Percentiles rank a stretch among this genome's conserved stretches.
phyloP scores from a whole-genome alignment of 2,888 invertebrate genomes.

The Melanophora roralis region DNA sequence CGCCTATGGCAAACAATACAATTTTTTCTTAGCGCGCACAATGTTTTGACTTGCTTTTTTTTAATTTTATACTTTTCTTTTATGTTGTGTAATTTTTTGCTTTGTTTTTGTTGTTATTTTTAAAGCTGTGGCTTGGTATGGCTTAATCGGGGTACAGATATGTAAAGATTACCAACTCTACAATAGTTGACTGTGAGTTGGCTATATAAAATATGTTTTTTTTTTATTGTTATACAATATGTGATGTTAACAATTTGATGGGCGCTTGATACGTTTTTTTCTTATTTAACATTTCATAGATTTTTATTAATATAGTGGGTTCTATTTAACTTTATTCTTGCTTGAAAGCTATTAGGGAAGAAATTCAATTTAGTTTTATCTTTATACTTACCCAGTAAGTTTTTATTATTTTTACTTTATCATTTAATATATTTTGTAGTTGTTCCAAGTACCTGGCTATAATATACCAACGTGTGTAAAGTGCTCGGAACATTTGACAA shows the following conservation, averaged over 20 bases:
- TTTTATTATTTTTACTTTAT: too few relatives aligned
- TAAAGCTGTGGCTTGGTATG: slow-evolving; percentile 54
- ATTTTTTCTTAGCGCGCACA: slow-evolving; percentile 53
- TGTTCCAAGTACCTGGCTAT: slow-evolving; percentile 77
- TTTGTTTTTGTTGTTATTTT: slow-evolving; percentile 54
- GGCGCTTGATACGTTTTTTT: slow-evolving; percentile 44
- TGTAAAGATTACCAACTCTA: slow-evolving; percentile 62
- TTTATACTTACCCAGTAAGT: background rate
- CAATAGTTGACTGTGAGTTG: slow-evolving; percentile 58
- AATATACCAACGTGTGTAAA: slow-evolving; percentile 77
- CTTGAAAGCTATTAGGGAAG: background rate
- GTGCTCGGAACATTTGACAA: slow-evolving; percentile 77
- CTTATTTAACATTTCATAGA: slow-evolving; percentile 37
- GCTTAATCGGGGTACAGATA: slow-evolving; percentile 49
- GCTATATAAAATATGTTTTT: slow-evolving; percentile 25
- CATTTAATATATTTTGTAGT: slow-evolving; percentile 64
- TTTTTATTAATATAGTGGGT: slow-evolving; percentile 41
- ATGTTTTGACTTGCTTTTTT: slow-evolving; percentile 23
- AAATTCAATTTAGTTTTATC: slow-evolving; percentile 10
- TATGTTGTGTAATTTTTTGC: slow-evolving; percentile 30
- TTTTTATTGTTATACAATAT: slow-evolving; percentile 50
- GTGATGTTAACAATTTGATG: slow-evolving; percentile 50
- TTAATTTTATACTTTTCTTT: slow-evolving; percentile 48
- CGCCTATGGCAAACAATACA: slow-evolving; percentile 34
- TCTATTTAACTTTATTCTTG: slow-evolving; percentile 21